Percentiles rank a stretch among this genome's conserved stretches.
phyloP scores from a whole-genome alignment of 2,113 vertebrate species.

The Pontoporia blainvillei region DNA sequence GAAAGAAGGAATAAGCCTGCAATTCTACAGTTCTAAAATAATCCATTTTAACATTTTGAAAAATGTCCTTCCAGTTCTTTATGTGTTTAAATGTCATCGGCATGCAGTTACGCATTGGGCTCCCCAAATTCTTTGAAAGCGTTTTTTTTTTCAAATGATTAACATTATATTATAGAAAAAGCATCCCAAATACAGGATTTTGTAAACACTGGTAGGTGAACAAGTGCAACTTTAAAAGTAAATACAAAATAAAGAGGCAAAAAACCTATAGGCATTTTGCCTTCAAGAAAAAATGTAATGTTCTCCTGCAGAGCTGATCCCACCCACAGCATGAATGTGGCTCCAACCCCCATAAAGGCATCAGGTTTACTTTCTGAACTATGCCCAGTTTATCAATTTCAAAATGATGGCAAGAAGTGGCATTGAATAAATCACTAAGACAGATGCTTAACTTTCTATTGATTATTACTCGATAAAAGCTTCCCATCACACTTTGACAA shows the following conservation, averaged over 20 bases:
- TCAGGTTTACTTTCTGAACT: background rate
- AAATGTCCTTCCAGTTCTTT: background rate
- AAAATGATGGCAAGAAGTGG: constrained; percentile 36
- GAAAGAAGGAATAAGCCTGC: background rate
- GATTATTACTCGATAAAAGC: background rate
- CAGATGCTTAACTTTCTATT: background rate
- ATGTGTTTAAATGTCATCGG: background rate
- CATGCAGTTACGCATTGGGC: background rate
- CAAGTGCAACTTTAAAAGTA: constrained; percentile 63
- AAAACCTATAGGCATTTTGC: constrained; percentile 13
- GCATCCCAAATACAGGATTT: constrained; percentile 59
- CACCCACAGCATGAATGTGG: background rate
- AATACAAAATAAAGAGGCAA: constrained; percentile 53
- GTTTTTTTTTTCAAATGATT: constrained; percentile 38
- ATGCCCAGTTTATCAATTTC: background rate
- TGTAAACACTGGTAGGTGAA: constrained; percentile 72
- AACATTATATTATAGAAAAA: constrained; percentile 77
- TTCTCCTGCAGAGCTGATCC: background rate
- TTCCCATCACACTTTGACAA: background rate
- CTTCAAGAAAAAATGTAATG: constrained; percentile 5
- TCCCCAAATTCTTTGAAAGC: background rate
- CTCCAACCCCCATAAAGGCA: background rate
- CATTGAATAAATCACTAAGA: background rate
- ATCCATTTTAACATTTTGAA: background rate
- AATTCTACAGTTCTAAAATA: background rate